phyloP scores from a whole-genome alignment of 2,797 vertebrate species.

The Orientallactaga sibirica region DNA sequence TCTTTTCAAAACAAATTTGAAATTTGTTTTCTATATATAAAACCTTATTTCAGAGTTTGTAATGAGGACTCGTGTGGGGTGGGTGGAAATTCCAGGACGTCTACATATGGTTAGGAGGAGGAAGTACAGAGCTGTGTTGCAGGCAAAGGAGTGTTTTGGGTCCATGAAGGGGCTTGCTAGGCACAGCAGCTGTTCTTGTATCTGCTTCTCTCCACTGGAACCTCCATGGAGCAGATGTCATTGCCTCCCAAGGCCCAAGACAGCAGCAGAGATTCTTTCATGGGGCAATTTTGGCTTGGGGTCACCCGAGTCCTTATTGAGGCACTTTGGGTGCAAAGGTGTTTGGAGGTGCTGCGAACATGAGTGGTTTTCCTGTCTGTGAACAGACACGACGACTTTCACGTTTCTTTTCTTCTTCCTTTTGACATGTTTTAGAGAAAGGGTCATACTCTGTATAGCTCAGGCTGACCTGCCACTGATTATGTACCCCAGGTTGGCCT shows the following conservation, averaged over 20 bases:
- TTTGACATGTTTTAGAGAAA: background rate
- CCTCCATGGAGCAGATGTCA: background rate
- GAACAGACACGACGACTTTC: background rate
- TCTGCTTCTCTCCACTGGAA: background rate
- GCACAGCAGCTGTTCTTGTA: background rate
- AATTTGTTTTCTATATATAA: constrained; percentile 29
- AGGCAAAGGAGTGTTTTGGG: background rate
- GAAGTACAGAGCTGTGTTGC: background rate
- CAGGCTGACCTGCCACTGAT: background rate
- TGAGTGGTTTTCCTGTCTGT: background rate
- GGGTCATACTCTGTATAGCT: background rate
- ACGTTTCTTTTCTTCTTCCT: background rate
- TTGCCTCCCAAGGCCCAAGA: background rate
- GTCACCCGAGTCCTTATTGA: background rate
- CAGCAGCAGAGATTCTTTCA: background rate
- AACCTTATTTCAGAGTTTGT: constrained; percentile 3
- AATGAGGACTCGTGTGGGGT: background rate
- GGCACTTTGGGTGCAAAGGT: background rate
- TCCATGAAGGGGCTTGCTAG: background rate
- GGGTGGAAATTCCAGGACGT: background rate
- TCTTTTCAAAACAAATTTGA: constrained; percentile 55
- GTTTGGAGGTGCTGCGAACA: background rate
- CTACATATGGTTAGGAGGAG: constrained; percentile 14
- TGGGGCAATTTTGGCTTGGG: background rate
- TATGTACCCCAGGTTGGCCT: background rate